These are phyloP conservation scores for Drosophila ezoana DNA, from an alignment of 2,888 invertebrate genomes.

Conservation along the genomic window DNA sequence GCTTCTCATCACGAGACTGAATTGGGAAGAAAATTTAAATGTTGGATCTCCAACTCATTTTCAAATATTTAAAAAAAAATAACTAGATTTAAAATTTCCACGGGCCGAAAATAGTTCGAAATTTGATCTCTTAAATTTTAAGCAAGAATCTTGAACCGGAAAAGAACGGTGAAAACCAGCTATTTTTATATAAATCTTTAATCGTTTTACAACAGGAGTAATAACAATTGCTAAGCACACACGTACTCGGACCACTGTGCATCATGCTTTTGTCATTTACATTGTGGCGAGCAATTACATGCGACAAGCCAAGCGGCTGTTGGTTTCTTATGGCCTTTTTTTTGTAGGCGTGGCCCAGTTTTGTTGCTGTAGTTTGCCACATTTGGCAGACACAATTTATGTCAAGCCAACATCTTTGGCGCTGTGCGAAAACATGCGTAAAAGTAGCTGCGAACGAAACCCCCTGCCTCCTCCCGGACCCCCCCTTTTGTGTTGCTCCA, in stretches of 20 bases:
- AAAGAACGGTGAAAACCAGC: no score
- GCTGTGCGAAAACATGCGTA: slow-evolving; percentile 79
- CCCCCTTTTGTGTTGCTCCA: neutral
- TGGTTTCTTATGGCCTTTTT: slow-evolving; percentile 64
- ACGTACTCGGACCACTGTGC: slow-evolving; percentile 55
- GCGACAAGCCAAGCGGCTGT: slow-evolving; percentile 70
- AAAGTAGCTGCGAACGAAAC: slow-evolving; percentile 66
- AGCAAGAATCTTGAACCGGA: no score
- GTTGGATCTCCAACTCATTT: no score
- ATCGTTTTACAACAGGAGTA: neutral
- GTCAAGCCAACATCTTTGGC: slow-evolving; percentile 73
- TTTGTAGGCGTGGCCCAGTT: slow-evolving; percentile 77
- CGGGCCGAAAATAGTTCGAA: no score
- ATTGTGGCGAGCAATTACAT: slow-evolving; percentile 77
- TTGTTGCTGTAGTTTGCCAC: slow-evolving; percentile 72
- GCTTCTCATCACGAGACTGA: no score
- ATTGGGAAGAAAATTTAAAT: no score
- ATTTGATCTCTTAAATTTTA: no score
- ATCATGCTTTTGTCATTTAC: slow-evolving; percentile 73
- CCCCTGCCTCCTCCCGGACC: neutral
- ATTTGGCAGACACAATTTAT: slow-evolving; percentile 77
- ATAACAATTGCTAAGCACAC: neutral
- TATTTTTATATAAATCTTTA: neutral
- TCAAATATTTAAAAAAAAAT: no score
- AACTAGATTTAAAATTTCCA: no score